Evolutionary conservation across 2,797 vertebrate species (phyloP), one percentile per base, ranked within the genome.

Genomic region (Acrocephalus scirpaceus): DNA sequence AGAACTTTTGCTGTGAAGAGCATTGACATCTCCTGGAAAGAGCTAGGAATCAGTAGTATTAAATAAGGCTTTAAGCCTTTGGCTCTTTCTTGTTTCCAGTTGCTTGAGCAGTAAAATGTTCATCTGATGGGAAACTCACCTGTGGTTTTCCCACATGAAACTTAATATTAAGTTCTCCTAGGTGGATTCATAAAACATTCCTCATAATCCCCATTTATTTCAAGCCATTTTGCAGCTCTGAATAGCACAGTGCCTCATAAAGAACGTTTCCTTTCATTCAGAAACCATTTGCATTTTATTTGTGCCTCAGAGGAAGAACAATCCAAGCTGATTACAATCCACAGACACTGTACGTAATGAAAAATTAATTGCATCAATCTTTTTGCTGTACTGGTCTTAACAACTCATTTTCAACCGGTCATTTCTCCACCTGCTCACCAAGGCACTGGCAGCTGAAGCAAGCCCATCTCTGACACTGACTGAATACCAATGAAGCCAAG

Each of bases 341-440:
- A 40, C 95, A 96, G 98, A 96, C 97, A 95, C 94, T 96, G 96
- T 95, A 95, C 16, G 45, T 98, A 98, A 98, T 98, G 98, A 98
- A 98, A 98, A 98, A 98, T 98, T 98, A 98, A 98, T 98, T 98
- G 96, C 97, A 97, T 98, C 98, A 98, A 97, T 98, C 98, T 98
- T 98, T 98, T 98, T 97, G 96, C 98, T 98, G 97, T 98, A 97
- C 97, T 96, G 92, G 97, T 97, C 96, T 98, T 97, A 98, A 98
- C 98, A 98, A 98, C 97, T 98, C 97, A 98, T 99, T 98, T 98
- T 97, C 97, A 96, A 92, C 94, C 86, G 97, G 98, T 98, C 98
- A 98, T 98, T 98, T 97, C 97, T 92, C 97, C 98, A 98, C 98
- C 98, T 99, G 98, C 98, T 98, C 98, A 96, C 96, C 38, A 11